Evolutionary conservation across 2,888 invertebrate genomes (phyloP).

Genomic region (Ptilodon capucinus): DNA sequence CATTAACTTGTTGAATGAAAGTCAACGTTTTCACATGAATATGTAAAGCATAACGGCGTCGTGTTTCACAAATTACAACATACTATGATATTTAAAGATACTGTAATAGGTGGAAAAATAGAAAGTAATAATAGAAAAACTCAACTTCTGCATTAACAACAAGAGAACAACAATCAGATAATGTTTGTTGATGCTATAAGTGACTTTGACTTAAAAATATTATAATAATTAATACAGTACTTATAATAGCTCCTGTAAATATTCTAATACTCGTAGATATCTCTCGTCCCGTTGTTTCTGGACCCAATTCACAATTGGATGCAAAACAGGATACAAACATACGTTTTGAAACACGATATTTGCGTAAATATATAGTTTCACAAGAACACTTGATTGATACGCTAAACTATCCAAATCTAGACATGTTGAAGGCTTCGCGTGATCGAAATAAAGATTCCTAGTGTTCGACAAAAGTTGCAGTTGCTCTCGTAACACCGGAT

Average conservation of each 20-base stretch:
- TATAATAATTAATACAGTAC: no score
- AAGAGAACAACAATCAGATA: no score
- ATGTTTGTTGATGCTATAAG: no score
- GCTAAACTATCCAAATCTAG: slow-evolving; percentile 1
- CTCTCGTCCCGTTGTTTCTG: no score
- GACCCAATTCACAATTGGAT: no score
- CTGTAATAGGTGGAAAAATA: not conserved
- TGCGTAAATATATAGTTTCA: not conserved
- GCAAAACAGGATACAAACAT: not conserved
- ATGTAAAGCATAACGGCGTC: not conserved
- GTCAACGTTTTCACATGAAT: slow-evolving; percentile 19
- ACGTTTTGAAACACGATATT: not conserved
- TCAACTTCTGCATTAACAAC: no score
- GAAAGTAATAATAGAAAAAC: not conserved
- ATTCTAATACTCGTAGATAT: no score
- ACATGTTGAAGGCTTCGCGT: not conserved
- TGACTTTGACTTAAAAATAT: no score
- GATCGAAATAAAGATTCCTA: slow-evolving; percentile 18
- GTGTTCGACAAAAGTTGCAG: slow-evolving; percentile 8
- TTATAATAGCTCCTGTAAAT: no score
- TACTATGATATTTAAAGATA: not conserved
- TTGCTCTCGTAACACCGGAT: slow-evolving; percentile 16
- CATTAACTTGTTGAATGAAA: slow-evolving; percentile 32
- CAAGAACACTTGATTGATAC: not conserved
- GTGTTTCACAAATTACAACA: not conserved